Evolutionary conservation across 1,140 invertebrate genomes (phyloP).

Genomic region (Hirudo medicinalis): DNA sequence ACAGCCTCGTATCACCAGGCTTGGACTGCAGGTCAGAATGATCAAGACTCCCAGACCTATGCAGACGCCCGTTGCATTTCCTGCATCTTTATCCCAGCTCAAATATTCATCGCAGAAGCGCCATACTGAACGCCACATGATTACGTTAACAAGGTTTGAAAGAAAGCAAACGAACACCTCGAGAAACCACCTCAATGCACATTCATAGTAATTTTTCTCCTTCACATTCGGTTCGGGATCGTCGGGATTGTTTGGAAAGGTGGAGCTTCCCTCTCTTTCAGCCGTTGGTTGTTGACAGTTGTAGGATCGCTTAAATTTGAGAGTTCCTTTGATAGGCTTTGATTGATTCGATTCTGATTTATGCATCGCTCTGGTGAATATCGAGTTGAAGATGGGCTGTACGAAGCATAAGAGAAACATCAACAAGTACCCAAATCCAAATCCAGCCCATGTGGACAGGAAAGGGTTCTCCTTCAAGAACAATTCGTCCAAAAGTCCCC

Average conservation of each 20-base stretch:
- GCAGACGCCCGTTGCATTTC: background rate
- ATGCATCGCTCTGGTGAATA: background rate
- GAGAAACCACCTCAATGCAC: conserved; percentile 1
- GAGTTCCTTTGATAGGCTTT: background rate
- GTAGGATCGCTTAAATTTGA: background rate
- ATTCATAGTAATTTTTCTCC: background rate
- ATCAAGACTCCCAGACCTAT: background rate
- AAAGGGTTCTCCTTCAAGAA: conserved; percentile 3
- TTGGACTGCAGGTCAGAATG: background rate
- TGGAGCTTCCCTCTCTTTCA: background rate
- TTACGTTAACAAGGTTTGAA: conserved; percentile 5
- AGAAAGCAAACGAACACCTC: conserved; percentile 3
- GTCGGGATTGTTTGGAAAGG: background rate
- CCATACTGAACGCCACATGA: conserved; percentile 8
- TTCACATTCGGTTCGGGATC: background rate
- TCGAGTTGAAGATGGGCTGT: conserved; percentile 8
- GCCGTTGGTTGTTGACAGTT: background rate
- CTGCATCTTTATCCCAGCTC: background rate
- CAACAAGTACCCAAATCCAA: conserved; percentile 9
- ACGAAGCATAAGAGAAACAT: conserved; percentile 12
- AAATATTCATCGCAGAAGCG: conserved; percentile 11
- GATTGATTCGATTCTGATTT: background rate
- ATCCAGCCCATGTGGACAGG: background rate
- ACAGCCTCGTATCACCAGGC: conserved; percentile 4
- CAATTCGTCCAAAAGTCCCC: conserved; percentile 8